Conservation (phyloP, 2,113 vertebrate species). For the Struthio camelus region DNA sequence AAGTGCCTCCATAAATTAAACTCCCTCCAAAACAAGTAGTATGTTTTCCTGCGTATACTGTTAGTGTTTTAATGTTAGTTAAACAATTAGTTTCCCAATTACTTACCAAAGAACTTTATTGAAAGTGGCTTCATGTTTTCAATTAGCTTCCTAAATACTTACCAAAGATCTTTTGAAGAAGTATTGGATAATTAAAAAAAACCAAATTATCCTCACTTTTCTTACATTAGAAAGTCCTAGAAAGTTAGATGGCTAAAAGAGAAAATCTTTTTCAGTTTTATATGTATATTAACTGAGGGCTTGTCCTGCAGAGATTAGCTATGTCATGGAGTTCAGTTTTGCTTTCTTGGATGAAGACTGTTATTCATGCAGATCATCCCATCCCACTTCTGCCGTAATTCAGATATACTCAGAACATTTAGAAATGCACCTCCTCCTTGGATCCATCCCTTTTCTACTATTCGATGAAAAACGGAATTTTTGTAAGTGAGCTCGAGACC, state of each 20-base stretch:
- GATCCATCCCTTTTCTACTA: constrained; percentile 88
- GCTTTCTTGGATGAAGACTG: background rate
- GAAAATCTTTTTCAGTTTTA: background rate
- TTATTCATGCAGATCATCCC: background rate
- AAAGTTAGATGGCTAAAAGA: background rate
- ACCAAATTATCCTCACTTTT: background rate
- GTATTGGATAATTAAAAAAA: background rate
- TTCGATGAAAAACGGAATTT: constrained; percentile 84
- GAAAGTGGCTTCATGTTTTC: background rate
- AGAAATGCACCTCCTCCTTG: constrained; percentile 87
- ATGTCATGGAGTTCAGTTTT: background rate
- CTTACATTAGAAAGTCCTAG: background rate
- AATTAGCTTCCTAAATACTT: background rate
- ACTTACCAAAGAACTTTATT: background rate
- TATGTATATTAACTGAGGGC: background rate
- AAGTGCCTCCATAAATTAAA: background rate
- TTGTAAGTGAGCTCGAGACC: constrained; percentile 80
- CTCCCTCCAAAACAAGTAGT: background rate
- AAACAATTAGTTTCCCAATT: background rate
- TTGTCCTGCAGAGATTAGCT: background rate
- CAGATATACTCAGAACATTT: background rate
- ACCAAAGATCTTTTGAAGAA: background rate
- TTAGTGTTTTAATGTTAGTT: background rate
- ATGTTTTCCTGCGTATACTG: background rate
- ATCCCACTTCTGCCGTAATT: background rate